Percentiles rank a stretch among this genome's conserved stretches.
Conservation (phyloP, 2,113 vertebrate genomes). For the Zapus hudsonius region DNA sequence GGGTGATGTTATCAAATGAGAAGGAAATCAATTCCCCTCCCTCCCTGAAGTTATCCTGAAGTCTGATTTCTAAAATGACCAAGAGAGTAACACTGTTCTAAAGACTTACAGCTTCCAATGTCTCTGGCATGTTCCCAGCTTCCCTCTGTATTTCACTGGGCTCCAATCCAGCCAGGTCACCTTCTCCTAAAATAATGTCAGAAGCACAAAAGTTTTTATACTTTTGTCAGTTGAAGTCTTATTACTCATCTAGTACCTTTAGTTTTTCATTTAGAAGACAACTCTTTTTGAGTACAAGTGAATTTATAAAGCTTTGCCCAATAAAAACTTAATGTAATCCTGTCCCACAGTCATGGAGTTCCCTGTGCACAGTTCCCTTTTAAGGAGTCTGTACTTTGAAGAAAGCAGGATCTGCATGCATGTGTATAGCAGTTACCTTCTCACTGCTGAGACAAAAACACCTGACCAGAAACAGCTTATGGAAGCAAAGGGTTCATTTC, state of each 20-base stretch:
- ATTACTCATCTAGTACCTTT: slow-evolving; percentile 51
- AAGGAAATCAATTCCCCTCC: background rate
- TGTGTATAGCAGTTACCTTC: too few species aligned
- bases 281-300: background rate
- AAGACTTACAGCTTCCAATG: background rate
- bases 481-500: too few species aligned
- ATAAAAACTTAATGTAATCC: background rate
- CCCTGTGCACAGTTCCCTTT: background rate
- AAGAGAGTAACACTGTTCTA: background rate
- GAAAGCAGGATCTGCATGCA: background rate
- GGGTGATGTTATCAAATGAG: background rate
- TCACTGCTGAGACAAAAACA: too few species aligned
- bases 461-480: too few species aligned
- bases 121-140: background rate
- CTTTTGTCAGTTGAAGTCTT: slow-evolving; percentile 45
- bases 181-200: slow-evolving; percentile 37
- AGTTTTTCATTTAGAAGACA: slow-evolving; percentile 45
- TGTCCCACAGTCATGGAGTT: background rate
- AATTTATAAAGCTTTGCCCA: slow-evolving; percentile 41
- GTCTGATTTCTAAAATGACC: slow-evolving; percentile 32
- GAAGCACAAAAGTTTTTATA: background rate
- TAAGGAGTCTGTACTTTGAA: background rate
- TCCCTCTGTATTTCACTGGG: background rate
- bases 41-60: background rate
- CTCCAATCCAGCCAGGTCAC: slow-evolving; percentile 44